Percentiles rank a stretch among this genome's conserved stretches.
phyloP scores from a whole-genome alignment of 2,888 invertebrate species.

The Pherbina coryleti region DNA sequence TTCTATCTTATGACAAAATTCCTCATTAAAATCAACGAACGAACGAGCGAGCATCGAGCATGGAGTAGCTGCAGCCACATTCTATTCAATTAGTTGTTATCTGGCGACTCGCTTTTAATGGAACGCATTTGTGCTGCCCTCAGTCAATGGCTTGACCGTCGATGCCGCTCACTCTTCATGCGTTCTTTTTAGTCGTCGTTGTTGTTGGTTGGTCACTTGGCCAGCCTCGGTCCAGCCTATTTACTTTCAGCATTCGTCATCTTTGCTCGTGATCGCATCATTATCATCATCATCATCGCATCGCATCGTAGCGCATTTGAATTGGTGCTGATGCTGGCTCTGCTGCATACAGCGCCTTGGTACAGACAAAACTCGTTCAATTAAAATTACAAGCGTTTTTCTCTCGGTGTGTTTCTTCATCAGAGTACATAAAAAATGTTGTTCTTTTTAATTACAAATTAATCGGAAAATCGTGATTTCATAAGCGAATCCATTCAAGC shows the following conservation, averaged over 20 bases:
- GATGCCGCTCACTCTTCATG: not conserved
- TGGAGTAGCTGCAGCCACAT: not conserved
- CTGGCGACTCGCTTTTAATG: not conserved
- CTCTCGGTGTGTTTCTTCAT: not conserved
- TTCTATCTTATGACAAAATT: not conserved
- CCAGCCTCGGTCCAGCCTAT: constrained; percentile 10
- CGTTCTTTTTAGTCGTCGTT: not conserved
- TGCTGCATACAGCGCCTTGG: not conserved
- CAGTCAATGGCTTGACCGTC: not conserved
- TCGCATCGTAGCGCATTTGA: not conserved
- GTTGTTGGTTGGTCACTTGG: not conserved
- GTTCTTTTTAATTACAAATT: constrained; percentile 41
- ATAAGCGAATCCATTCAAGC: constrained; percentile 1
- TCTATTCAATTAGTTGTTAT: constrained; percentile 22
- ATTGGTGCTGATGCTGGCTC: not conserved
- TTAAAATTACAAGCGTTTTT: constrained; percentile 30
- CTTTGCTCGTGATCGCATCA: constrained; percentile 29
- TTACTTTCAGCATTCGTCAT: constrained; percentile 27
- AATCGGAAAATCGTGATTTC: constrained; percentile 43
- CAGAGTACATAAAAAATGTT: not conserved
- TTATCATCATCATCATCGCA: constrained; percentile 23
- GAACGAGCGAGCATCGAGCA: not conserved
- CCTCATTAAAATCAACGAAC: not conserved
- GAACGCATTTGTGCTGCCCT: not conserved
- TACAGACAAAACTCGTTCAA: constrained; percentile 21